Evolutionary conservation across 2,888 invertebrate species (phyloP).

Genomic region (Cosmorhoe ocellata): DNA sequence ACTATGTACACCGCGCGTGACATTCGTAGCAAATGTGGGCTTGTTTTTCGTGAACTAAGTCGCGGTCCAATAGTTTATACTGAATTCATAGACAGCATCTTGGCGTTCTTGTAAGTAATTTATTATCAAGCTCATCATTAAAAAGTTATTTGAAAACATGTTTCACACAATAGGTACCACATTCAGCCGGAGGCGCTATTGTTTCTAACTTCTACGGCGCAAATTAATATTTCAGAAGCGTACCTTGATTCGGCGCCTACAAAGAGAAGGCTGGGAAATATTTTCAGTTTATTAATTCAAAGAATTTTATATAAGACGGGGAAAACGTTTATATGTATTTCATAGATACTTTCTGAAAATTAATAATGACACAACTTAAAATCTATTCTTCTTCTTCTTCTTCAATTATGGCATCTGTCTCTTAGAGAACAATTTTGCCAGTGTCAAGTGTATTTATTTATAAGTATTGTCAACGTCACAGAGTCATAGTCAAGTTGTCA

Average conservation of each 20-base stretch:
- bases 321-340: not conserved
- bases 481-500: no score
- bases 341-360: no score
- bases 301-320: conserved; percentile 5
- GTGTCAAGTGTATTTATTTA: no score
- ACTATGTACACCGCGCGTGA: no score
- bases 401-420: no score
- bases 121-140: conserved; percentile 6
- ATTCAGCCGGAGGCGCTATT: conserved; percentile 25
- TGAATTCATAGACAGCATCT: no score
- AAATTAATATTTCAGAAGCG: conserved; percentile 55
- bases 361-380: conserved; percentile 23
- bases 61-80: no score
- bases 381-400: no score
- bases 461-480: no score
- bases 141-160: conserved; percentile 18
- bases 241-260: conserved; percentile 43
- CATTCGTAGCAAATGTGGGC: no score
- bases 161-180: conserved; percentile 17
- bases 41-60: no score
- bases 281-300: conserved; percentile 25
- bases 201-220: conserved; percentile 36
- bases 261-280: conserved; percentile 29
- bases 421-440: no score
- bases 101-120: not conserved